A percentile compares a stretch with the other conserved stretches of the same genome.
phyloP scores from a whole-genome alignment of 2,888 invertebrate genomes.

The Acanthosepion esculentum region DNA sequence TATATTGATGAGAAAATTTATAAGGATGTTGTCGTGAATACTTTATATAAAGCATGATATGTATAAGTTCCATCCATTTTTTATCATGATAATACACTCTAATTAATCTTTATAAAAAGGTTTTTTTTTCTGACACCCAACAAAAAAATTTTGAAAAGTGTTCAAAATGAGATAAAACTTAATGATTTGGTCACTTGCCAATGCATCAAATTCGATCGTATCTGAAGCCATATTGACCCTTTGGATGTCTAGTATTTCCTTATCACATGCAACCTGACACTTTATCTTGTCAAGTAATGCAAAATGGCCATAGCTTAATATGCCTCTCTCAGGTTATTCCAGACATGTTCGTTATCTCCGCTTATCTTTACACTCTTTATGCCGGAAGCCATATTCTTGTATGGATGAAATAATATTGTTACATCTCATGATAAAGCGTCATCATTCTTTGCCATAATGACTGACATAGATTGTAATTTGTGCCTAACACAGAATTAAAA shows the following conservation, averaged over 20 bases:
- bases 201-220: neutral
- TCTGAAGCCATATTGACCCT: neutral
- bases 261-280: neutral
- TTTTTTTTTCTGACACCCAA: neutral
- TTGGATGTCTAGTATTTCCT: neutral
- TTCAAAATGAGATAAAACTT: neutral
- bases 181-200: neutral
- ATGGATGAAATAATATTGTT: neutral
- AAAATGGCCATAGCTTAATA: neutral
- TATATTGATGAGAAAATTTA: too few species aligned
- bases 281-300: neutral
- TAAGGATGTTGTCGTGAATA: too few species aligned
- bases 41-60: too few species aligned
- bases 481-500: neutral
- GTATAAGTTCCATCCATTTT: too few species aligned
- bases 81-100: too few species aligned
- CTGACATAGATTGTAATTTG: neutral
- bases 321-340: neutral
- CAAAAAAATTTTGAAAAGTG: neutral
- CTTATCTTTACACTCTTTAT: neutral
- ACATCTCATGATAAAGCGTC: neutral
- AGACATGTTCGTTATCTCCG: neutral
- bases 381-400: slow-evolving; percentile 16
- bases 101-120: too few species aligned
- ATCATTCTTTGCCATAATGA: neutral